A percentile compares a stretch with the other conserved stretches of the same genome.
Conservation (phyloP, 2,888 invertebrate species). For the Pandemis corylana region DNA sequence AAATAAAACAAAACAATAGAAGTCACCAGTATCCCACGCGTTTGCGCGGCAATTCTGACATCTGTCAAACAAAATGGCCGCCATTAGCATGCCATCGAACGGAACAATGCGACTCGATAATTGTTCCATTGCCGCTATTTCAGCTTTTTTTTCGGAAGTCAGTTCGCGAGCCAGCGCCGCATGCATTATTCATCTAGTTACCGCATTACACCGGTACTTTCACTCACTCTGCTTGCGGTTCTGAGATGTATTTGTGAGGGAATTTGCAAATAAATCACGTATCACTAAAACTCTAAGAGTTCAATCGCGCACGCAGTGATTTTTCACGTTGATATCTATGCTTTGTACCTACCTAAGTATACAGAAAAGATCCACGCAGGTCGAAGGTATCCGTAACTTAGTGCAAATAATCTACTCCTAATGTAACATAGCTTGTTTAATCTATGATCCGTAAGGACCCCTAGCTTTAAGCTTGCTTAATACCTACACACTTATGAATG, state of each 20-base stretch:
- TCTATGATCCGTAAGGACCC: too few relatives aligned
- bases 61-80: slow-evolving; percentile 29
- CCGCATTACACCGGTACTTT: slow-evolving; percentile 58
- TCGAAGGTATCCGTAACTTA: too few relatives aligned
- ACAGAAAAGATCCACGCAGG: too few relatives aligned
- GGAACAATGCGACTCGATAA: slow-evolving; percentile 35
- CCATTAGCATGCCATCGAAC: slow-evolving; percentile 28
- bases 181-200: slow-evolving; percentile 64
- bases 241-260: slow-evolving; percentile 30
- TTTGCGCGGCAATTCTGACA: slow-evolving; percentile 28
- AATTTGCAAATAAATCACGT: slow-evolving; percentile 31
- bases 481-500: too few relatives aligned
- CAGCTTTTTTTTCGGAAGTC: slow-evolving; percentile 58
- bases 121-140: slow-evolving; percentile 35
- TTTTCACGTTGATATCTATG: too few relatives aligned
- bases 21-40: neutral
- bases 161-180: slow-evolving; percentile 45
- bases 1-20: neutral
- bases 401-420: too few relatives aligned
- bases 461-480: too few relatives aligned
- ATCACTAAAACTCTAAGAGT: neutral
- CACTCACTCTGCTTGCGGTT: slow-evolving; percentile 48
- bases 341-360: too few relatives aligned
- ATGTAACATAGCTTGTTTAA: too few relatives aligned
- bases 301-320: too few relatives aligned